Evolutionary conservation across 2,888 invertebrate species (phyloP).

Genomic region (Serripes groenlandicus): DNA sequence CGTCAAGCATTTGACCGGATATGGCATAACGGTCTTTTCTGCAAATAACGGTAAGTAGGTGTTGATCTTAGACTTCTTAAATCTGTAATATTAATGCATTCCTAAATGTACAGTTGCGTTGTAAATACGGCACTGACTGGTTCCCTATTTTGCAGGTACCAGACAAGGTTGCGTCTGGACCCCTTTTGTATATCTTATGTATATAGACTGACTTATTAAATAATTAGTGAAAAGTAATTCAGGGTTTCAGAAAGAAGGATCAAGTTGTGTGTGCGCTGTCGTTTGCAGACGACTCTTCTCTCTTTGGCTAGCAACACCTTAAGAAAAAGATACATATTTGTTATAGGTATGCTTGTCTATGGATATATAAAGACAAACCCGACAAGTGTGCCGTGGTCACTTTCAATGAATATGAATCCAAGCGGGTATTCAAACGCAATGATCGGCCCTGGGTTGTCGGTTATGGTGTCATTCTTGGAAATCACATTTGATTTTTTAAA

Average conservation of each 20-base stretch:
- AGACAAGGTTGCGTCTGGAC: constrained; percentile 19
- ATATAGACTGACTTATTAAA: constrained; percentile 5
- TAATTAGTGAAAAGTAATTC: background rate
- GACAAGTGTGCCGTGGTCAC: constrained; percentile 2
- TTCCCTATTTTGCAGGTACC: constrained; percentile 27
- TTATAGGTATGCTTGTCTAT: background rate
- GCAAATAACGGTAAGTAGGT: background rate
- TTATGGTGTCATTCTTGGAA: no score
- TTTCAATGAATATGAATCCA: background rate
- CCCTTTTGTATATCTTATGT: constrained; percentile 16
- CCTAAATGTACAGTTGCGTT: constrained; percentile 10
- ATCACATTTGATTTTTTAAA: no score
- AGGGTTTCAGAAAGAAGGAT: background rate
- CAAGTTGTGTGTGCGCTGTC: background rate
- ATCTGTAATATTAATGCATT: background rate
- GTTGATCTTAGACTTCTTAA: background rate
- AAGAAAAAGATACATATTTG: background rate
- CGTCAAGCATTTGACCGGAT: constrained; percentile 20
- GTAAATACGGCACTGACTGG: constrained; percentile 4
- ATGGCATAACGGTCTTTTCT: constrained; percentile 25
- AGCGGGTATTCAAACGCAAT: background rate
- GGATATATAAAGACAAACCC: constrained; percentile 8
- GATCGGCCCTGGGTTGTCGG: background rate
- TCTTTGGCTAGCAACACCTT: background rate
- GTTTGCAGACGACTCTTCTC: constrained; percentile 1